Evolutionary conservation across 1,140 invertebrate genomes (phyloP).

Genomic region (Hesperophylax magnus): DNA sequence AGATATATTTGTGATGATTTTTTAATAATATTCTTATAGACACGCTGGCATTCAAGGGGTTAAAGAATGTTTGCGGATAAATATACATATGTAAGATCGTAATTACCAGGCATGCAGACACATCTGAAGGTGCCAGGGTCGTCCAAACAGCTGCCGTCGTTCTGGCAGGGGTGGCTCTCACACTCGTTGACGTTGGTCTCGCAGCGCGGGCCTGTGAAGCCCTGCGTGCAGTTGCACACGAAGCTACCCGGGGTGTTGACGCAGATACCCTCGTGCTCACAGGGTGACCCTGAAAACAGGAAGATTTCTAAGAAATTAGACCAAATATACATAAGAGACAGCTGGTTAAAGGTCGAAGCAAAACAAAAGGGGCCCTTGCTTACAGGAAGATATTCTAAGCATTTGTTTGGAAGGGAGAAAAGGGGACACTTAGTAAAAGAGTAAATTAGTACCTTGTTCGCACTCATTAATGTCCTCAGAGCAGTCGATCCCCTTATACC

Average conservation of each 20-base stretch:
- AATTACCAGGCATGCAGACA: slow-evolving; percentile 96
- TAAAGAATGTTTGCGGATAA: not conserved
- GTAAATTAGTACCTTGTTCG: slow-evolving; percentile 81
- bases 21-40: too few relatives aligned
- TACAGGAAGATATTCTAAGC: too few relatives aligned
- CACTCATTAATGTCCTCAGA: slow-evolving; percentile 97
- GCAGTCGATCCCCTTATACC: slow-evolving; percentile 92
- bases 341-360: not conserved
- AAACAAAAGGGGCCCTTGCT: too few relatives aligned
- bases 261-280: slow-evolving; percentile 93
- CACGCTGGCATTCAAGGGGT: not conserved
- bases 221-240: slow-evolving; percentile 91
- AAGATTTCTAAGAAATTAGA: slow-evolving; percentile 13
- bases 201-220: slow-evolving; percentile 92
- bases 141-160: slow-evolving; percentile 94
- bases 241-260: slow-evolving; percentile 96
- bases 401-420: too few relatives aligned
- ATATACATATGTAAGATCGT: not conserved
- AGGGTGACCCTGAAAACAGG: slow-evolving; percentile 81
- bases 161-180: slow-evolving; percentile 94
- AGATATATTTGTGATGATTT: too few relatives aligned
- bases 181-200: slow-evolving; percentile 96
- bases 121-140: slow-evolving; percentile 95
- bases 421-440: too few relatives aligned
- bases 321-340: not conserved